These are phyloP conservation scores for Lophius americanus DNA, from an alignment of 2,797 vertebrate species.

Conservation along the genomic window DNA sequence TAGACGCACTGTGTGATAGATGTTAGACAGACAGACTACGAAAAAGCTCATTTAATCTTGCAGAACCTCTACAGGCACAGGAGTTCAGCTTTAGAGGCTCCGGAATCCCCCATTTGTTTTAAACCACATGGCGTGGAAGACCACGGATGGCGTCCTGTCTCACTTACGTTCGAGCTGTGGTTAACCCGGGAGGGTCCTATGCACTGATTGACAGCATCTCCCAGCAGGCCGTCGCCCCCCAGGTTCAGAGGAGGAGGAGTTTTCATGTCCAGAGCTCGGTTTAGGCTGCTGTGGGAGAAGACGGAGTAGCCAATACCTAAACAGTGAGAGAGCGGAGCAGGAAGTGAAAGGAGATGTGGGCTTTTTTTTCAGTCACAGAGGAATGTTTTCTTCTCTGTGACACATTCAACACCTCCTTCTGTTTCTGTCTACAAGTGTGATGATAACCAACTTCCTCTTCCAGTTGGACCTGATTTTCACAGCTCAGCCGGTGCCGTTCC, in stretches of 20 bases:
- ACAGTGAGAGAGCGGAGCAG: slow-evolving; percentile 49
- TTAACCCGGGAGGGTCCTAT: slow-evolving; percentile 68
- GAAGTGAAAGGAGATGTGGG: slow-evolving; percentile 79
- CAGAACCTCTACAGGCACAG: too few relatives aligned
- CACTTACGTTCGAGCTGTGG: slow-evolving; percentile 80
- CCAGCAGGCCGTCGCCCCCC: slow-evolving; percentile 78
- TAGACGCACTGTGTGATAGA: not conserved
- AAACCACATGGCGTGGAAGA: too few relatives aligned
- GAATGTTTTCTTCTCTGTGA: slow-evolving; percentile 38
- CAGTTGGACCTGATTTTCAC: slow-evolving; percentile 30
- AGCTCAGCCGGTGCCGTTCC: not conserved
- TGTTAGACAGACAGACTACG: not conserved
- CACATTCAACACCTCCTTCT: slow-evolving; percentile 44
- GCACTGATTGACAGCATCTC: slow-evolving; percentile 71
- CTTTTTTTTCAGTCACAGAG: slow-evolving; percentile 42
- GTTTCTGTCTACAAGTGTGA: slow-evolving; percentile 35
- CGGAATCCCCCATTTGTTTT: too few relatives aligned
- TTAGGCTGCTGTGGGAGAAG: slow-evolving; percentile 85
- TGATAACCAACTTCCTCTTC: slow-evolving; percentile 66
- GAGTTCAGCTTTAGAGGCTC: not conserved
- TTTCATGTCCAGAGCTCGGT: slow-evolving; percentile 84
- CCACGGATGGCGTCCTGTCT: slow-evolving; percentile 4
- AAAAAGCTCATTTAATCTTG: not conserved
- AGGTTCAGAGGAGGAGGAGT: slow-evolving; percentile 84
- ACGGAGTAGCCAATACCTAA: slow-evolving; percentile 87